These are phyloP conservation scores for Acipenser transmontanus DNA, from an alignment of 2,797 vertebrate genomes.

Conservation along the genomic window DNA sequence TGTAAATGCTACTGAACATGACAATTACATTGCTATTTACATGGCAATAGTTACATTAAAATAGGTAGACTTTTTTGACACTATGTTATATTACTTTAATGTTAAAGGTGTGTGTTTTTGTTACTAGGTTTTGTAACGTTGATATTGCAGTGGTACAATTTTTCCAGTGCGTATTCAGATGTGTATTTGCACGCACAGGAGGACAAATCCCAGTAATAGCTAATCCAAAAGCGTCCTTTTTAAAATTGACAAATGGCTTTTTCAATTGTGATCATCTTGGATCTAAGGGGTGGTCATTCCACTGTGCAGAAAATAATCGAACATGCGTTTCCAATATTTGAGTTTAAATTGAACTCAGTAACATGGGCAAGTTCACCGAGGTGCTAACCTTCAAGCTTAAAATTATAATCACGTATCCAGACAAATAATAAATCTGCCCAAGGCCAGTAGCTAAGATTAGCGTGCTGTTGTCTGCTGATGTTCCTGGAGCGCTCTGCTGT, in stretches of 20 bases:
- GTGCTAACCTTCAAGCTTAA: slow-evolving; percentile 30
- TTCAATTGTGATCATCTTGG: slow-evolving; percentile 45
- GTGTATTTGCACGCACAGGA: no score
- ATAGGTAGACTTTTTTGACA: no score
- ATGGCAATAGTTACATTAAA: no score
- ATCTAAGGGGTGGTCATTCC: slow-evolving; percentile 28
- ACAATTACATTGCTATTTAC: no score
- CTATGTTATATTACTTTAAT: no score
- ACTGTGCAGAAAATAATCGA: slow-evolving; percentile 42
- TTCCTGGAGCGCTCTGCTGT: slow-evolving; percentile 21
- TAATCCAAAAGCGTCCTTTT: slow-evolving; percentile 15
- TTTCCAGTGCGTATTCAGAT: no score
- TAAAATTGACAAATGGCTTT: slow-evolving; percentile 37
- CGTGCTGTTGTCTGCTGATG: slow-evolving; percentile 37
- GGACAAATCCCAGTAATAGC: no score
- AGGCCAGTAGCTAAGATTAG: slow-evolving; percentile 52
- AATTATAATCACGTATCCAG: slow-evolving; percentile 45
- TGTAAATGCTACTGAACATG: no score
- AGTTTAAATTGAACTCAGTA: no score
- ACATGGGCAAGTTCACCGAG: slow-evolving; percentile 16
- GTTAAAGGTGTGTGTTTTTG: no score
- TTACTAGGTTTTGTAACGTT: no score
- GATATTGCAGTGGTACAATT: no score
- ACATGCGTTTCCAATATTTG: not conserved
- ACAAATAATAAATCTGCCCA: slow-evolving; percentile 39